These are phyloP conservation scores for Stomatorhinus ivindoensis DNA, from an alignment of 2,113 vertebrate genomes.

Conservation along the genomic window DNA sequence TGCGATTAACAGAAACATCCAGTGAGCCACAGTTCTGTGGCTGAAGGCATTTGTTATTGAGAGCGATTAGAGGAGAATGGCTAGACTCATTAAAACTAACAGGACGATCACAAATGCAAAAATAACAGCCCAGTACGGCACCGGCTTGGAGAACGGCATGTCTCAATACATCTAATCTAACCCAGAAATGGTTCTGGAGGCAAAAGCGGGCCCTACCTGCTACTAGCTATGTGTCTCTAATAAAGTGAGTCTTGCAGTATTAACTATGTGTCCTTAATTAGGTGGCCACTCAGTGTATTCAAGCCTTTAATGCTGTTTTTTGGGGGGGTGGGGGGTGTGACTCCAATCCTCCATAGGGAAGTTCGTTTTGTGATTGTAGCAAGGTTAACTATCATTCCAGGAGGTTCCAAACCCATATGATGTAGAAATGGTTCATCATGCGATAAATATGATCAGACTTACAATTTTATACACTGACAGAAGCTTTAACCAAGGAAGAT, in stretches of 20 bases:
- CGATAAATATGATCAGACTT: background rate
- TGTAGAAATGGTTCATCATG: background rate
- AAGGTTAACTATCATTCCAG: background rate
- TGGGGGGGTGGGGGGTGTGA: too few species aligned
- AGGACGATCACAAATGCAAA: background rate
- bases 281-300: background rate
- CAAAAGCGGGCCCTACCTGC: background rate
- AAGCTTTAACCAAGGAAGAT: background rate
- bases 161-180: too few species aligned
- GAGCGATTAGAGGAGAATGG: background rate
- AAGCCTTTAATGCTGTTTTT: background rate
- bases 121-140: background rate
- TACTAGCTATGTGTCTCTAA: background rate
- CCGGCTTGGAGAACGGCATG: background rate
- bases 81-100: background rate
- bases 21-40: background rate
- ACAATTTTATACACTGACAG: background rate
- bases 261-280: too few species aligned
- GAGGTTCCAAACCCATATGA: background rate
- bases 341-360: background rate
- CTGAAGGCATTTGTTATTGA: background rate
- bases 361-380: background rate
- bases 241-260: background rate
- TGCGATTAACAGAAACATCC: too few species aligned
- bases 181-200: too few species aligned